These are phyloP conservation scores for Nansenia antarctica DNA, from an alignment of 2,113 vertebrate genomes.

Conservation along the genomic window DNA sequence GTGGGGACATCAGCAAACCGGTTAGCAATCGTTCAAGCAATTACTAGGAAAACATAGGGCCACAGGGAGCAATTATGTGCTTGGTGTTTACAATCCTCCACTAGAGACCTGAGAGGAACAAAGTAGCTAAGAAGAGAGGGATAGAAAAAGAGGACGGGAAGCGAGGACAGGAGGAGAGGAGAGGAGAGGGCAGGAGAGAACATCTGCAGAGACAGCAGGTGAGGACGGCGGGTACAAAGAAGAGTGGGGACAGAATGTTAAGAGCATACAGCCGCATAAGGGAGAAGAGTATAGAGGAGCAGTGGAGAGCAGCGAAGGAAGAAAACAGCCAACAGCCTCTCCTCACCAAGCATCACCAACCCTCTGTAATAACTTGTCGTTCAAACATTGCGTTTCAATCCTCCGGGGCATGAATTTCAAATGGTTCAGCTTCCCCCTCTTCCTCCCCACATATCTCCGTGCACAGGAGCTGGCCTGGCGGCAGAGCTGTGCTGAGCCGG, in stretches of 20 bases:
- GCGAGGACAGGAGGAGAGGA: constrained; percentile 6
- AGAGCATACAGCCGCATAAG: constrained; percentile 4
- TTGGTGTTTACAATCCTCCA: constrained; percentile 56
- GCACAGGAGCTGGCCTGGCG: constrained; percentile 21
- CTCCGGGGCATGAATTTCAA: constrained; percentile 53
- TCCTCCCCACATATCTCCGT: constrained; percentile 38
- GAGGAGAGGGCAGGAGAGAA: neutral
- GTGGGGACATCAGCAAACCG: constrained; percentile 49
- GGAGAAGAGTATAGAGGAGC: neutral
- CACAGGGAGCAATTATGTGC: constrained; percentile 66
- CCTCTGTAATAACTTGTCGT: constrained; percentile 28
- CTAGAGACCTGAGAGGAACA: neutral
- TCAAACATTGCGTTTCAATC: constrained; percentile 35
- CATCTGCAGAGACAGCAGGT: constrained; percentile 15
- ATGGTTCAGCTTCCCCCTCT: constrained; percentile 23
- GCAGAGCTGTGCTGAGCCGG: constrained; percentile 38
- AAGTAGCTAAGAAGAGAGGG: neutral
- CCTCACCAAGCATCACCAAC: constrained; percentile 20
- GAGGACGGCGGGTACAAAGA: constrained; percentile 14
- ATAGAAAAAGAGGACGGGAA: neutral
- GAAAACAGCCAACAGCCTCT: constrained; percentile 29
- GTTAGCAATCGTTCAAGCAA: constrained; percentile 63
- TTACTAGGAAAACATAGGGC: constrained; percentile 64
- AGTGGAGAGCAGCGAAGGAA: constrained; percentile 3
- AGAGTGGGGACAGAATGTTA: constrained; percentile 26